phyloP scores from a whole-genome alignment of 2,888 invertebrate genomes.

The Pyrrhia umbra region DNA sequence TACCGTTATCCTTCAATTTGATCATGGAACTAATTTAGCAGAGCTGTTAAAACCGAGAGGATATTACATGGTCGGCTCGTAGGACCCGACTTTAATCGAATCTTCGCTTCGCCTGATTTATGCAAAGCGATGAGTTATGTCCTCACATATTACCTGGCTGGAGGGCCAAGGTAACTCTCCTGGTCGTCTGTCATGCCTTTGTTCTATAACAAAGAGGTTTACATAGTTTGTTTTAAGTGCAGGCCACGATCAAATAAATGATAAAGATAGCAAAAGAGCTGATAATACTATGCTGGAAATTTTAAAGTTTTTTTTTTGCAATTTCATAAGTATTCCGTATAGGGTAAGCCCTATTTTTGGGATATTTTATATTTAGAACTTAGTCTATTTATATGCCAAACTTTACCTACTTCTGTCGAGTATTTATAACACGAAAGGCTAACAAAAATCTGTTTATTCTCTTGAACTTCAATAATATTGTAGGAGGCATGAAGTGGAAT shows the following conservation, averaged over 20 bases:
- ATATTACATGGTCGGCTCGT: slow-evolving; percentile 44
- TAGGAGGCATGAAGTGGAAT: too few species aligned
- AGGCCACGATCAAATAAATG: too few species aligned
- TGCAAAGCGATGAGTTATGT: slow-evolving; percentile 60
- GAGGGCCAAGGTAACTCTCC: slow-evolving; percentile 48
- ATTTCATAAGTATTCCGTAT: too few species aligned
- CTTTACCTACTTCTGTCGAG: too few species aligned
- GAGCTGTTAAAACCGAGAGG: slow-evolving; percentile 46
- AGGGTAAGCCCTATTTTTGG: too few species aligned
- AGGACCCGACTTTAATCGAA: slow-evolving; percentile 59
- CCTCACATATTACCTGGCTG: slow-evolving; percentile 49
- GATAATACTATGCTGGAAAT: background rate
- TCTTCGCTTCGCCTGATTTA: slow-evolving; percentile 58
- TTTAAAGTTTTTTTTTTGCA: too few species aligned
- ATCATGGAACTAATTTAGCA: slow-evolving; percentile 40
- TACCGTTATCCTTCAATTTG: slow-evolving; percentile 32
- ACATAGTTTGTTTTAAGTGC: background rate
- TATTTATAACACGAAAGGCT: too few species aligned
- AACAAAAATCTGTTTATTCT: too few species aligned
- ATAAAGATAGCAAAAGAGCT: too few species aligned
- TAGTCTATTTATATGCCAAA: too few species aligned
- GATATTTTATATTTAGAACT: too few species aligned
- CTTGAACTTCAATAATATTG: too few species aligned
- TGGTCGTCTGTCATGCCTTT: slow-evolving; percentile 47
- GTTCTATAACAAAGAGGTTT: slow-evolving; percentile 46